These are phyloP conservation scores for Luperina testacea DNA, from an alignment of 2,888 invertebrate species.

Conservation along the genomic window DNA sequence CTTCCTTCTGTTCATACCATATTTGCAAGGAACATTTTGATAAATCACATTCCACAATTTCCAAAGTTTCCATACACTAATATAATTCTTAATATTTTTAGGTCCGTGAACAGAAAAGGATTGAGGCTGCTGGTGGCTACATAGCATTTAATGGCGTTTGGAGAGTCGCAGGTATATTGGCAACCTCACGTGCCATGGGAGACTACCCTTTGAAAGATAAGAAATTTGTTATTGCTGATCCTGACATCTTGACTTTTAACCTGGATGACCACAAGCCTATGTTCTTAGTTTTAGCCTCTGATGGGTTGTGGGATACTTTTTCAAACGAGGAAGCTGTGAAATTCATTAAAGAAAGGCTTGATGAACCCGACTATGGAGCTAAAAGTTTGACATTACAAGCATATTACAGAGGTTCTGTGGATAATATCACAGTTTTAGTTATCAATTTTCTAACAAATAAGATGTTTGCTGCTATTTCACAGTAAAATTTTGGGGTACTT, in stretches of 20 bases:
- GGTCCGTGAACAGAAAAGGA: constrained; percentile 97
- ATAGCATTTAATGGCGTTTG: constrained; percentile 98
- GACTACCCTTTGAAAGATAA: constrained; percentile 98
- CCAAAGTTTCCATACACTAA: constrained; percentile 27
- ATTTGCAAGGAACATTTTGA: background rate
- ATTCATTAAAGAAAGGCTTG: constrained; percentile 95
- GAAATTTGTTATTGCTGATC: constrained; percentile 98
- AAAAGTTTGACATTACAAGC: constrained; percentile 97
- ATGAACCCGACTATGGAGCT: constrained; percentile 97
- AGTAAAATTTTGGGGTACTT: constrained; percentile 63
- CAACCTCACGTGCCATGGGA: constrained; percentile 97
- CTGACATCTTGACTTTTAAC: constrained; percentile 98
- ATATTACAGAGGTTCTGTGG: constrained; percentile 97
- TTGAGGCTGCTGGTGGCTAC: constrained; percentile 98
- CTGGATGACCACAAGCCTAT: constrained; percentile 95
- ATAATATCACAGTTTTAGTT: constrained; percentile 98
- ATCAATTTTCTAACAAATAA: constrained; percentile 93
- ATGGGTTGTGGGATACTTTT: constrained; percentile 99
- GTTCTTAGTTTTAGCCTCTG: constrained; percentile 97
- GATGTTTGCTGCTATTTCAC: constrained; percentile 72
- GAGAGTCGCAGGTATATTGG: constrained; percentile 98
- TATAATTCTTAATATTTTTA: constrained; percentile 71
- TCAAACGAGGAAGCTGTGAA: constrained; percentile 98
- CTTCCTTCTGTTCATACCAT: background rate
- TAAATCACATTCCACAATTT: background rate